phyloP scores from a whole-genome alignment of 2,888 invertebrate species.

The Bunonema sp. region DNA sequence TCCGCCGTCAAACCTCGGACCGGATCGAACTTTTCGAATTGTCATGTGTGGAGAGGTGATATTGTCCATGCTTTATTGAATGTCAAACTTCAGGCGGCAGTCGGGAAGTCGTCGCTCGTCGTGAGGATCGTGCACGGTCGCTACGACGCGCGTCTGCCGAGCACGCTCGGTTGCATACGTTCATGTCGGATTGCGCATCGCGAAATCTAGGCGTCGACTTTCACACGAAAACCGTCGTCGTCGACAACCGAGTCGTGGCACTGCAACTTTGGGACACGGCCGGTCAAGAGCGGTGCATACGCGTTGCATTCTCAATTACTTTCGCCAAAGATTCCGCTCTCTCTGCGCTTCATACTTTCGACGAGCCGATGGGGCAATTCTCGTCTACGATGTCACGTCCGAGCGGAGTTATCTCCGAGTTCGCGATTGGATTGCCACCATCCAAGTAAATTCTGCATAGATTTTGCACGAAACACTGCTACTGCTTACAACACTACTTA shows the following conservation, averaged over 20 bases:
- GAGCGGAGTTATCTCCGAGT: conserved; percentile 54
- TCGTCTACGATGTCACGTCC: conserved; percentile 54
- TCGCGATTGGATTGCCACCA: conserved; percentile 54
- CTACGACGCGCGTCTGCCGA: conserved; percentile 52
- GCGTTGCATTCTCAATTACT: background rate
- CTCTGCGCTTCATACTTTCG: conserved; percentile 56
- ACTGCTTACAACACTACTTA: conserved; percentile 6
- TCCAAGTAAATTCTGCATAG: conserved; percentile 47
- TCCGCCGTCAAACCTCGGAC: conserved; percentile 26
- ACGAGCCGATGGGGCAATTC: conserved; percentile 54
- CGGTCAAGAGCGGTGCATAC: conserved; percentile 50
- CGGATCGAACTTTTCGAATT: conserved; percentile 55
- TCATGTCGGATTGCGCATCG: no score
- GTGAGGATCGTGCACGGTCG: conserved; percentile 53
- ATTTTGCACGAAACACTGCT: background rate
- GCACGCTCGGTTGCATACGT: conserved; percentile 54
- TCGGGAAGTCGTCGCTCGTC: conserved; percentile 56
- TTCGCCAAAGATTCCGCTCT: conserved; percentile 50
- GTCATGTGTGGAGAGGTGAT: conserved; percentile 55
- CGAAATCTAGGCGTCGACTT: conserved; percentile 52
- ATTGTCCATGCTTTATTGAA: no score
- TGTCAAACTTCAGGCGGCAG: conserved; percentile 57
- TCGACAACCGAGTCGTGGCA: conserved; percentile 50
- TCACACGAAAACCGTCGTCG: conserved; percentile 52
- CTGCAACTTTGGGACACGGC: conserved; percentile 55